Base-by-base conservation (phyloP, 2,113 vertebrate genomes). In the Megaleporinus macrocephalus region DNA sequence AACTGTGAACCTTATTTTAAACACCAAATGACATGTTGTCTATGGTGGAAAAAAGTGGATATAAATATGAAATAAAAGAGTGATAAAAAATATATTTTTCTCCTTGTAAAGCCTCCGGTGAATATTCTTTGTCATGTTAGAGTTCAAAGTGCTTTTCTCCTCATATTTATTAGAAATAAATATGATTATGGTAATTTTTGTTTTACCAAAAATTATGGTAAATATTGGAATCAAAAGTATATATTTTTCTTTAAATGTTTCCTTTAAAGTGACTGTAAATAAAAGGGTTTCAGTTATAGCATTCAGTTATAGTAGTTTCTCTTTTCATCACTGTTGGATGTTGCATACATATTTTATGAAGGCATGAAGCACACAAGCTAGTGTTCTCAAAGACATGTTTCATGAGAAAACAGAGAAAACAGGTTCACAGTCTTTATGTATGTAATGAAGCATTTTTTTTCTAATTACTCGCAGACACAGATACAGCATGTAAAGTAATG, bases 181-280 rank as follows among this genome's bases (percentile, higher is more conserved):
- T 2, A 4, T n/a, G n/a, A 70, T 15, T 20, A 44, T n/a, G 22
- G 36, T 2, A 36, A 69, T n/a, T 33, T 11, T 10, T 1, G 3
- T n/a, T n/a, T n/a, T n/a, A n/a, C n/a, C n/a, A n/a, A n/a, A n/a
- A 4, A 70, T 15, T 20, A 44, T n/a, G 22, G 36, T 2, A 36
- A 69, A 41, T 33, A 22, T 10, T 1, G 3, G 7, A 51, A 55
- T 55, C 53, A 55, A 6, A 55, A 22, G 5, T 55, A 0, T 55
- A 59, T 14, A 29, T 75, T 73, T 76, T 61, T 36, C 33, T 76
- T 26, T 76, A 33, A 51, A 51, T 51, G 2, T 16, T 18, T 51
- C 9, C 13, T 51, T 16, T 18, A 51, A 51, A 16, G 36, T 63
- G 41, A 62, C 33, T 63, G 73, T 26, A 61, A 12, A 18, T 36